Conservation (phyloP, 2,888 invertebrate species). For the Trachelus troglodyta region DNA sequence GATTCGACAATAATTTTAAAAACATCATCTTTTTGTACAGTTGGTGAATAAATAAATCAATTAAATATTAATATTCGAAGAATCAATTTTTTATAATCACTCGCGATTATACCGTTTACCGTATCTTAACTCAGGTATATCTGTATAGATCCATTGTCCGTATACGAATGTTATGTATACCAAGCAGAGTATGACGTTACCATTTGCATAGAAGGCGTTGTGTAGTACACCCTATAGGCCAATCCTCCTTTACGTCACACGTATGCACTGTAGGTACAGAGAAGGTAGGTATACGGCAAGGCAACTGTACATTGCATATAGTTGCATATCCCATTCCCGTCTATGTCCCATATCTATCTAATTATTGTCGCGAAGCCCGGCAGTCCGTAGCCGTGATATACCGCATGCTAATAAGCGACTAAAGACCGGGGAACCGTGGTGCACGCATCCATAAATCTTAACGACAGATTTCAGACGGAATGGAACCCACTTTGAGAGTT, state of each 20-base stretch:
- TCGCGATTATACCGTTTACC: background rate
- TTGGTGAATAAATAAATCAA: background rate
- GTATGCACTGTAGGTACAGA: conserved; percentile 23
- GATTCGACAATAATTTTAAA: background rate
- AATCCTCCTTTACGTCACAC: conserved; percentile 47
- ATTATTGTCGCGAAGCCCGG: conserved; percentile 63
- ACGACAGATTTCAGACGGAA: conserved; percentile 21
- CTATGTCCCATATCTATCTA: conserved; percentile 65
- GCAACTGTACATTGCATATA: conserved; percentile 5
- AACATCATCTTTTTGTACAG: background rate
- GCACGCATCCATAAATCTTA: conserved; percentile 60
- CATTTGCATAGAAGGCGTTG: conserved; percentile 63
- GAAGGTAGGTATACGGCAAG: background rate
- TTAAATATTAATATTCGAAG: background rate
- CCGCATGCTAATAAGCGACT: conserved; percentile 67
- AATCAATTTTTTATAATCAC: background rate
- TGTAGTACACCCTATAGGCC: conserved; percentile 39
- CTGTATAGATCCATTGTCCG: conserved; percentile 51
- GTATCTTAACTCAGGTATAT: conserved; percentile 35
- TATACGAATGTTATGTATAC: conserved; percentile 49
- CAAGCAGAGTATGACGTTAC: conserved; percentile 63
- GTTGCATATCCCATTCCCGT: conserved; percentile 42
- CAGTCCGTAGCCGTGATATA: conserved; percentile 60
- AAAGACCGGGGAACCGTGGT: conserved; percentile 62
- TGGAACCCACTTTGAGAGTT: background rate